A percentile compares a stretch with the other conserved stretches of the same genome.
These are phyloP conservation scores for Coracias cyanogaster DNA, from an alignment of 2,797 vertebrate species.

Conservation along the genomic window DNA sequence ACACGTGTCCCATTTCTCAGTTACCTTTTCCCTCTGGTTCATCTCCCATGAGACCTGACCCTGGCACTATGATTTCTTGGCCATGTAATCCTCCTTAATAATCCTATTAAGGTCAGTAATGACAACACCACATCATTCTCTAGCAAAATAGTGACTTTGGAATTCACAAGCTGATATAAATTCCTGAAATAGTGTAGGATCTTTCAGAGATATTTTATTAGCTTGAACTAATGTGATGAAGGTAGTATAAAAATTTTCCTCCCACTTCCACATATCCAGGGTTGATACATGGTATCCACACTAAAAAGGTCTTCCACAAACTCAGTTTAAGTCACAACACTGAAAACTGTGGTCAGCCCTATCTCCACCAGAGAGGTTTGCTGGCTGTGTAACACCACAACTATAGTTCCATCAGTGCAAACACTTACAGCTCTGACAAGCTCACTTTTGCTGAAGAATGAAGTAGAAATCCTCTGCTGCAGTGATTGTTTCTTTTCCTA, in stretches of 20 bases:
- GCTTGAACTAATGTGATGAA: background rate
- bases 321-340: background rate
- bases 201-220: background rate
- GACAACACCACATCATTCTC: background rate
- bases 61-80: background rate
- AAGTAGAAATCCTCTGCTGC: background rate
- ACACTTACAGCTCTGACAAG: background rate
- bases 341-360: background rate
- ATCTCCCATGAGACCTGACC: background rate
- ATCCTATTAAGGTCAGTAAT: background rate
- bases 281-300: background rate
- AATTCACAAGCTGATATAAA: background rate
- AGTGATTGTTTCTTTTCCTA: background rate
- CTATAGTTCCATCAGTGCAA: background rate
- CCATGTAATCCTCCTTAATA: rapidly evolving
- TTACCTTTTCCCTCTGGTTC: background rate
- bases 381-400: background rate
- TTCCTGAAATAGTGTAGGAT: background rate
- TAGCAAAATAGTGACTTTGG: background rate
- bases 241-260: background rate
- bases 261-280: background rate
- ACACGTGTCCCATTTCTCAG: background rate
- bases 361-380: background rate
- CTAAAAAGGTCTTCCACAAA: background rate
- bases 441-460: background rate